These are phyloP conservation scores for Trachelipus rathkii DNA, from an alignment of 1,140 invertebrate species.

Conservation along the genomic window DNA sequence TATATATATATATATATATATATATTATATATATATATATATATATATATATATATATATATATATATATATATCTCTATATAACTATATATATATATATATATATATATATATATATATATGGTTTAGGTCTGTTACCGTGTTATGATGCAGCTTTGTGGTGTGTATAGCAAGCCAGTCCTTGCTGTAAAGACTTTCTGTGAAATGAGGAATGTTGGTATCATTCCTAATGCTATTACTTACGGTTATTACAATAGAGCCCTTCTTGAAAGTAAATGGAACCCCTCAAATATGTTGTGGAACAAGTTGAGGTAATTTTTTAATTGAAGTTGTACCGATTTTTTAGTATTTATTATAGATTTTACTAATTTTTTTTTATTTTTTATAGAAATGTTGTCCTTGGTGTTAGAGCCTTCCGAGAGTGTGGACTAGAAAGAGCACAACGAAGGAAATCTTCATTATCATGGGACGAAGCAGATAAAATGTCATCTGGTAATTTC, in stretches of 20 bases:
- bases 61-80: slow-evolving; percentile 6
- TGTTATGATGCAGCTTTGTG: slow-evolving; percentile 97
- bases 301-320: slow-evolving; percentile 67
- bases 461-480: slow-evolving; percentile 37
- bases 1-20: not conserved
- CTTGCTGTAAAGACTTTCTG: slow-evolving; percentile 91
- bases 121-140: slow-evolving; percentile 80
- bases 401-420: slow-evolving; percentile 63
- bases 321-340: not conserved
- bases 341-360: slow-evolving; percentile 25
- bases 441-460: slow-evolving; percentile 27
- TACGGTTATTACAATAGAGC: slow-evolving; percentile 83
- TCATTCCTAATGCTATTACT: slow-evolving; percentile 95
- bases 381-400: slow-evolving; percentile 72
- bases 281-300: slow-evolving; percentile 83
- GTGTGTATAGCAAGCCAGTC: slow-evolving; percentile 85
- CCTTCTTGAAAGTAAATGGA: slow-evolving; percentile 92
- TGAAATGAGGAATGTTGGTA: slow-evolving; percentile 88
- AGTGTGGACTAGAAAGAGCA: slow-evolving; percentile 32
- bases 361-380: not conserved
- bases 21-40: not conserved
- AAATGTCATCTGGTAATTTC: slow-evolving; percentile 33
- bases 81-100: slow-evolving; percentile 40
- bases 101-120: slow-evolving; percentile 27
- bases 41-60: slow-evolving; percentile 8